These are phyloP conservation scores for Trogon surrucura DNA, from an alignment of 2,113 vertebrate genomes.

Conservation along the genomic window DNA sequence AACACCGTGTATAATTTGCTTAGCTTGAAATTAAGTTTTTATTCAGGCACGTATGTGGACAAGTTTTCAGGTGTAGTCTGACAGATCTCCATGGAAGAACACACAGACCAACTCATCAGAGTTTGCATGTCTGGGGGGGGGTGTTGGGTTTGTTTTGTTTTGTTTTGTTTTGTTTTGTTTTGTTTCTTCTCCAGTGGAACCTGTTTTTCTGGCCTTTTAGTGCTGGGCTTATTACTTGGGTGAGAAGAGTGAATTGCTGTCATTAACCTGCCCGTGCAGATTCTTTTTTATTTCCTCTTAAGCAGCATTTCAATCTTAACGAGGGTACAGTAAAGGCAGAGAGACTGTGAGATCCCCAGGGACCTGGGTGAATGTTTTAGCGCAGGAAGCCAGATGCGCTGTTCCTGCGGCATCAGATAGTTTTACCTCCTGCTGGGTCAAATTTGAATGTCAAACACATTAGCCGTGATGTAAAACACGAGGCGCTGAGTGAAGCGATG, in stretches of 20 bases:
- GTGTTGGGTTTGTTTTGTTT: too few relatives aligned
- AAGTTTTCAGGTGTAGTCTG: not conserved
- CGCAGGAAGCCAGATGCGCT: conserved; percentile 74
- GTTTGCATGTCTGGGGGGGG: not conserved
- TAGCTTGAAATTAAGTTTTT: not conserved
- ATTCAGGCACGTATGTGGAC: not conserved
- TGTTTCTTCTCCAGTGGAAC: not conserved
- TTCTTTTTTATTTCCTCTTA: not conserved
- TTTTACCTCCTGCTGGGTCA: conserved; percentile 69
- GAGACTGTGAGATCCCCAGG: conserved; percentile 17
- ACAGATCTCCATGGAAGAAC: not conserved
- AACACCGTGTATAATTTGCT: not conserved
- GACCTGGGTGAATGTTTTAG: conserved; percentile 54
- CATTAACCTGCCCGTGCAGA: not conserved
- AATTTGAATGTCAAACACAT: conserved; percentile 74
- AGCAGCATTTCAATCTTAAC: conserved; percentile 23
- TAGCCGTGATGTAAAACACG: conserved; percentile 66
- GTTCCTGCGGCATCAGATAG: conserved; percentile 76
- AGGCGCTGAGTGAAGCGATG: conserved; percentile 68
- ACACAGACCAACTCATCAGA: not conserved
- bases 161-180: not conserved
- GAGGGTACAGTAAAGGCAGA: not conserved
- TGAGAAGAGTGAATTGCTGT: not conserved
- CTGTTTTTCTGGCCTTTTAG: not conserved
- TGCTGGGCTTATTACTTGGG: not conserved